Conservation (phyloP, 2,888 invertebrate genomes). For the Drosophila anomalipes region DNA sequence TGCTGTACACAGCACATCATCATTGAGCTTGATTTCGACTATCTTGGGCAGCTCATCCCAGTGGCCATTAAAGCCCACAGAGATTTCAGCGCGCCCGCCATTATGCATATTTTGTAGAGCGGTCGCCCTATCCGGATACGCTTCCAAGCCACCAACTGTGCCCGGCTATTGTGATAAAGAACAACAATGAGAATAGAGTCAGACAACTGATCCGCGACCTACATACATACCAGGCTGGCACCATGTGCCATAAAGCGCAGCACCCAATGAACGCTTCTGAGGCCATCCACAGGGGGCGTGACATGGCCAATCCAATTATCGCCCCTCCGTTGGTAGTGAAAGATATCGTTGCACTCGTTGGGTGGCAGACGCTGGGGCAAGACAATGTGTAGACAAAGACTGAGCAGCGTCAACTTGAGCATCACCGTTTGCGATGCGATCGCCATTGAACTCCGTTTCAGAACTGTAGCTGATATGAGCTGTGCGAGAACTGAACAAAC, state of each 20-base stretch:
- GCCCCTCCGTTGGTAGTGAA: conserved; percentile 46
- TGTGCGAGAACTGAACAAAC: conserved; percentile 47
- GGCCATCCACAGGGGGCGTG: conserved; percentile 42
- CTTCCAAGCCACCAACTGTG: conserved; percentile 36
- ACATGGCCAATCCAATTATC: conserved; percentile 51
- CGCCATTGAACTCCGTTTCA: conserved; percentile 37
- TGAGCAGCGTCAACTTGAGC: conserved; percentile 25
- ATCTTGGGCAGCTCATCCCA: conserved; percentile 60
- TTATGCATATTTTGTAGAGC: conserved; percentile 43
- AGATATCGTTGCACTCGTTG: conserved; percentile 51
- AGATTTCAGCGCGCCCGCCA: conserved; percentile 49
- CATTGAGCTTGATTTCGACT: conserved; percentile 46
- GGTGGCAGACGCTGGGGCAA: conserved; percentile 49
- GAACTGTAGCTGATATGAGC: conserved; percentile 54
- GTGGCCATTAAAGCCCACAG: conserved; percentile 46
- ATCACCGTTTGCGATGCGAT: conserved; percentile 1
- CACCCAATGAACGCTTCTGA: conserved; percentile 45
- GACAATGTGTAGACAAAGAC: conserved; percentile 29
- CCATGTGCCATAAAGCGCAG: conserved; percentile 38
- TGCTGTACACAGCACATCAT: conserved; percentile 41
- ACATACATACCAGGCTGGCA: conserved; percentile 28
- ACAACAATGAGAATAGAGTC: not conserved
- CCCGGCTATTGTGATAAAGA: conserved; percentile 30
- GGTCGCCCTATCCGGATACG: conserved; percentile 47
- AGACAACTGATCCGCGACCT: not conserved